phyloP scores from a whole-genome alignment of 2,888 invertebrate species.

The Oxytorus armatus region DNA sequence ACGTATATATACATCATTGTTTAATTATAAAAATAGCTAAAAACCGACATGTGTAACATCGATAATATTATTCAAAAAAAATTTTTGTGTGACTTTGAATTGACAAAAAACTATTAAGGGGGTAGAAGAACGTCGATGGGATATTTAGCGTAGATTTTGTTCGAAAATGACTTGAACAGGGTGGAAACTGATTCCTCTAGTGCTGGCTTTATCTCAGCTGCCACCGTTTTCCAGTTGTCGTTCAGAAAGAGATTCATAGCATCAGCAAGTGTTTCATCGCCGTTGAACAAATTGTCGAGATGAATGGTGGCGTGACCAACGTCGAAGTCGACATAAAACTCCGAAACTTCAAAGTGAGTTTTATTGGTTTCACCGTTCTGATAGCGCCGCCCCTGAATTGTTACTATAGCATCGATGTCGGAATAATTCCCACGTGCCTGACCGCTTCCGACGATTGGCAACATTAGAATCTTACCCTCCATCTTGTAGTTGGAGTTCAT shows the following conservation, averaged over 20 bases:
- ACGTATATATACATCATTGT: neutral
- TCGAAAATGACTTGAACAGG: conserved; percentile 86
- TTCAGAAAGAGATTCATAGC: conserved; percentile 92
- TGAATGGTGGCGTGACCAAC: conserved; percentile 88
- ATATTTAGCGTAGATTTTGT: conserved; percentile 87
- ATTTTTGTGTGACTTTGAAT: neutral
- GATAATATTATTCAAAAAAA: neutral
- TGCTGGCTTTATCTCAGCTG: conserved; percentile 89
- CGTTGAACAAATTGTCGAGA: conserved; percentile 90
- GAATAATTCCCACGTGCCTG: conserved; percentile 89
- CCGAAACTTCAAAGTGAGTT: conserved; percentile 87
- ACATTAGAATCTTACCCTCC: conserved; percentile 89
- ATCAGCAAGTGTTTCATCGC: conserved; percentile 87
- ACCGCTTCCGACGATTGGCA: conserved; percentile 90
- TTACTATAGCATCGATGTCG: conserved; percentile 88
- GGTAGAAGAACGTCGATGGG: conserved; percentile 86
- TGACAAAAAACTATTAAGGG: conserved; percentile 70
- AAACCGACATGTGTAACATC: too few species aligned
- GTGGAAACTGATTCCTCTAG: conserved; percentile 88
- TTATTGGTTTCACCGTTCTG: conserved; percentile 75
- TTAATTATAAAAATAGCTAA: too few species aligned
- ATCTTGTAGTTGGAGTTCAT: conserved; percentile 89
- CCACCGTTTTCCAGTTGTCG: conserved; percentile 91
- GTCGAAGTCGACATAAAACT: conserved; percentile 88
- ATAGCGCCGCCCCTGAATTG: conserved; percentile 87